Base-by-base conservation (phyloP, 2,797 vertebrate species). In the Bufotes viridis region DNA sequence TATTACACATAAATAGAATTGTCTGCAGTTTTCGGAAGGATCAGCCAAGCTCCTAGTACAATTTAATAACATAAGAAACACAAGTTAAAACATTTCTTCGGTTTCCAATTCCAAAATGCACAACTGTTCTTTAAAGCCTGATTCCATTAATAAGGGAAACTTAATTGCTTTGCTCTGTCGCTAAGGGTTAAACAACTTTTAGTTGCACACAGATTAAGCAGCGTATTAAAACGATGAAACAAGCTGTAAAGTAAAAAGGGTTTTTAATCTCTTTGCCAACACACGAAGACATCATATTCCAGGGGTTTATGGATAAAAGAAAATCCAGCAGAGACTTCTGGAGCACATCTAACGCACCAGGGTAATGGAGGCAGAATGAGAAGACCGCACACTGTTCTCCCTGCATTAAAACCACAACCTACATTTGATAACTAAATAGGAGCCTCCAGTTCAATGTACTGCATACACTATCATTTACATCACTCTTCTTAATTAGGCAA, bases 251-350 rank as follows among this genome's bases (percentile, higher is more conserved):
- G 81, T 88, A 84, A 84, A 88, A 83, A 88, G 81, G 87, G 60
- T 88, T 88, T 88, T 78, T 83, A 88, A 88, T 88, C 81, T 88
- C 81, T 84, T 84, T 84, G 87, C 87, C 87, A 88, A 84, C 81
- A 88, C 81, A 84, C 34, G 51, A 75, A 84, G 72, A 72, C 80
- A 83, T 87, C 70, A 84, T 69, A 84, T 88, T 88, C 87, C 72
- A 88, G 74, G 65, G 61, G 81, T 83, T 61, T 76, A 63, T 9
- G 57, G 15, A 65, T 67, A 82, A 79, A 42, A 80, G 84, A n/a
- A 82, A 76, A 76, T 76, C 74, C 72, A 84, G 81, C 87, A 69
- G 80, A 82, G 87, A 53, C 58, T 82, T 76, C 80, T 82, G 58
- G n/a, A 76, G 72, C 60, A 82, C 63, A 76, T 67, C 81, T 42